A percentile compares a stretch with the other conserved stretches of the same genome.
Conservation (phyloP, 2,797 vertebrate species). For the Hypotaenidia philippensis region DNA sequence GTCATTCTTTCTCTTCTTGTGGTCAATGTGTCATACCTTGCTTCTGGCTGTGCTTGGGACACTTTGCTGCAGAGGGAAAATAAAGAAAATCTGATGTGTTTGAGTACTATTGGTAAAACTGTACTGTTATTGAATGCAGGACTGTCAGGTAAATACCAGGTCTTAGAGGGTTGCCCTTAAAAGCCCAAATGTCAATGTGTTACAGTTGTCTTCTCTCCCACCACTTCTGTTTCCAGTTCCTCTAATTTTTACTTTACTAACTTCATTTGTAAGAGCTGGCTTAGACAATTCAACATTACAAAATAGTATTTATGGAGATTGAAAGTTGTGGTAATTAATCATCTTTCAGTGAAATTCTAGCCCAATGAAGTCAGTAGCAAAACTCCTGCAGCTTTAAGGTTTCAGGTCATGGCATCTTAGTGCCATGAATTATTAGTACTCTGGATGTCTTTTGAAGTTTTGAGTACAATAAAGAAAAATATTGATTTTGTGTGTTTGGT, state of each 20-base stretch:
- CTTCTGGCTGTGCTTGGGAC: background rate
- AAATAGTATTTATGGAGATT: background rate
- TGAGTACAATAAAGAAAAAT: background rate
- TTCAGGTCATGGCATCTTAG: background rate
- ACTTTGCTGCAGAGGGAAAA: constrained; percentile 33
- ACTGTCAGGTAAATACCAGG: background rate
- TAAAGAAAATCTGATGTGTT: constrained; percentile 1
- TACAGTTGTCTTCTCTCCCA: constrained; percentile 28
- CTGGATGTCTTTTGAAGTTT: background rate
- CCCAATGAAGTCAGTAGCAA: background rate
- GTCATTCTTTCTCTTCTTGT: constrained; percentile 43
- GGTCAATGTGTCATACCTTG: background rate
- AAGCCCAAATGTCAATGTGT: constrained; percentile 15
- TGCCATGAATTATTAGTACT: background rate
- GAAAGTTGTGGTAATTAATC: constrained; percentile 11
- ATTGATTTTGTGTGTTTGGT: background rate
- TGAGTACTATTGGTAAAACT: background rate
- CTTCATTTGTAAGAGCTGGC: background rate
- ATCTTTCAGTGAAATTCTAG: background rate
- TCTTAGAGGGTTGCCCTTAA: background rate
- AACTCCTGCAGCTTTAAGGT: background rate
- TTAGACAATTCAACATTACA: background rate
- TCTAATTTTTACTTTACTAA: background rate
- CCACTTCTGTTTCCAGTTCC: background rate
- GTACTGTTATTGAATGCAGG: background rate